Percentiles rank a stretch among this genome's conserved stretches.
phyloP scores from a whole-genome alignment of 2,797 vertebrate genomes.

The Thaleichthys pacificus region DNA sequence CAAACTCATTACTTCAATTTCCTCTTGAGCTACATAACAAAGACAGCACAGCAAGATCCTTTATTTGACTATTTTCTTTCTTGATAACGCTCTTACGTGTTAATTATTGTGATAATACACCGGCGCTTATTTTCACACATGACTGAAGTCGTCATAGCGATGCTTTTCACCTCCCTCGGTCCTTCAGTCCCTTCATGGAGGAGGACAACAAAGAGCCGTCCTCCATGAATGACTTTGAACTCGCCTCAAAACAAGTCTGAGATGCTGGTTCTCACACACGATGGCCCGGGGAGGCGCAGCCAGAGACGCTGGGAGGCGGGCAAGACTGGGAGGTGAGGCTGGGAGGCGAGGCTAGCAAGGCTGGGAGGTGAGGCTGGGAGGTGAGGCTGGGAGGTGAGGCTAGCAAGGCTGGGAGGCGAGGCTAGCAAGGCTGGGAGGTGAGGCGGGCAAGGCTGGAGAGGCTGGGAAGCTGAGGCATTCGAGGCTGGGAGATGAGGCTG shows the following conservation, averaged over 20 bases:
- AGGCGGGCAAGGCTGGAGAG: too few species aligned
- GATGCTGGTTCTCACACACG: slow-evolving; percentile 73
- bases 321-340: slow-evolving; percentile 55
- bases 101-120: slow-evolving; percentile 70
- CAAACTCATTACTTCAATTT: slow-evolving; percentile 67
- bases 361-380: too few species aligned
- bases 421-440: too few species aligned
- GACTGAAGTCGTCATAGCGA: slow-evolving; percentile 78
- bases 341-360: slow-evolving; percentile 1
- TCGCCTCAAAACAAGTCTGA: slow-evolving; percentile 68
- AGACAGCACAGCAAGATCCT: slow-evolving; percentile 46
- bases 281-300: slow-evolving; percentile 29
- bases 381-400: too few species aligned
- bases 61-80: slow-evolving; percentile 61
- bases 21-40: slow-evolving; percentile 52
- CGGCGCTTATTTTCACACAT: slow-evolving; percentile 79
- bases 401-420: slow-evolving; percentile 51
- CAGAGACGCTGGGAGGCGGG: slow-evolving; percentile 19
- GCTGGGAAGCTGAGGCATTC: too few species aligned
- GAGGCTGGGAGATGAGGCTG: too few species aligned
- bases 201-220: slow-evolving; percentile 70
- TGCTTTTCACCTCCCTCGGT: slow-evolving; percentile 72
- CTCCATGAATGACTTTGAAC: slow-evolving; percentile 73
- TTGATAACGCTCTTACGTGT: slow-evolving; percentile 71
- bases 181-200: slow-evolving; percentile 56